Percentiles rank a stretch among this genome's conserved stretches.
Evolutionary conservation across 2,797 vertebrate species (phyloP).

Genomic region (Lateolabrax maculatus): DNA sequence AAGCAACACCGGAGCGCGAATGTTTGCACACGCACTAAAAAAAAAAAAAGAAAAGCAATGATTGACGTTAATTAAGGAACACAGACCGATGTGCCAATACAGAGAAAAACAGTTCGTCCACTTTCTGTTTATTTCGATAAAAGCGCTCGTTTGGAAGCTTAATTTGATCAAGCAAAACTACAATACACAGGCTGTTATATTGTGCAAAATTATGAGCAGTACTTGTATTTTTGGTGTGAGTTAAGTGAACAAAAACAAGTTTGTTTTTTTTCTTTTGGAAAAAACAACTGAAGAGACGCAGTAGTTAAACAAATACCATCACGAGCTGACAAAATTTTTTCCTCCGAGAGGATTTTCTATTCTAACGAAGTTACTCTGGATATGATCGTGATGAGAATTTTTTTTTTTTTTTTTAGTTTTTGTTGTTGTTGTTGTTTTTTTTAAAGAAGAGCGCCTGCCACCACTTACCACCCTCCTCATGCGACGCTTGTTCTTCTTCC

Average conservation of each 20-base stretch:
- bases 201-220: too few species aligned
- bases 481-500: conserved; percentile 86
- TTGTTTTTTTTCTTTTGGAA: neutral
- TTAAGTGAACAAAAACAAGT: neutral
- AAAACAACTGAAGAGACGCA: neutral
- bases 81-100: neutral
- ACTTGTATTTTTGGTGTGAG: neutral
- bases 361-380: neutral
- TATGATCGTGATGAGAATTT: neutral
- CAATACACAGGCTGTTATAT: too few species aligned
- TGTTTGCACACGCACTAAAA: too few species aligned
- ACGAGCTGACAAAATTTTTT: neutral
- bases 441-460: conserved; percentile 5
- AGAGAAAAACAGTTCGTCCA: neutral
- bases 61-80: fast-evolving
- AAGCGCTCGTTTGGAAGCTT: neutral
- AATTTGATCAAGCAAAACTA: neutral
- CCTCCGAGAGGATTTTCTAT: neutral
- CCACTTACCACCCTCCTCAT: conserved; percentile 83
- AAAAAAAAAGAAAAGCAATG: neutral
- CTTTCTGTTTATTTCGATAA: neutral
- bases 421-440: too few species aligned
- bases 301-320: neutral
- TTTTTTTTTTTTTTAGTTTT: too few species aligned
- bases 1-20: neutral